These are phyloP conservation scores for Oryzias curvinotus DNA, from an alignment of 2,113 vertebrate genomes.

Conservation along the genomic window DNA sequence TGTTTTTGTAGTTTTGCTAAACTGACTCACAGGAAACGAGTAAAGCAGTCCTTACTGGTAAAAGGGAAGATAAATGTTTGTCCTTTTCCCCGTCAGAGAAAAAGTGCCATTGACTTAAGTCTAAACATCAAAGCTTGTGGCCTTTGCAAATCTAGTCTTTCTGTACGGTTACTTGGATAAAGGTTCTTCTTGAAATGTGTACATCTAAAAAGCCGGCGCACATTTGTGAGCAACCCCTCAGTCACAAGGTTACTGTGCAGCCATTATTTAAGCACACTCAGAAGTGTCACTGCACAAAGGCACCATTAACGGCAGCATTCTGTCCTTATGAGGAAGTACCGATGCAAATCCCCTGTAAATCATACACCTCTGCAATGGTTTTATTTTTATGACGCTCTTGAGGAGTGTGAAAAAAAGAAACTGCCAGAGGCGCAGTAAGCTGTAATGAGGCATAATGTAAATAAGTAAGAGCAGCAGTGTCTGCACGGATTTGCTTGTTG, in stretches of 20 bases:
- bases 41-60: conserved; percentile 1
- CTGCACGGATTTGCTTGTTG: not conserved
- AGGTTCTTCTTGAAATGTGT: not conserved
- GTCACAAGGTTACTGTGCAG: not conserved
- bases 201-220: not conserved
- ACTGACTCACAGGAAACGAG: conserved; percentile 25
- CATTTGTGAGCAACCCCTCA: not conserved
- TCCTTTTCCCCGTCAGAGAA: conserved; percentile 1
- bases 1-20: not conserved
- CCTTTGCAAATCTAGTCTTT: not conserved
- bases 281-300: not conserved
- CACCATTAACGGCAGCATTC: not conserved
- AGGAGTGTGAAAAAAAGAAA: not conserved
- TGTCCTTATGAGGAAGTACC: conserved; percentile 23
- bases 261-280: not conserved
- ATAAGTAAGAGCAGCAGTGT: not conserved
- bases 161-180: not conserved
- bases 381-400: not conserved
- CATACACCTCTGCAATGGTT: not conserved
- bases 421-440: not conserved
- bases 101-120: conserved; percentile 8
- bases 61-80: conserved; percentile 30
- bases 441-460: not conserved
- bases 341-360: conserved; percentile 18
- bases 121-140: not conserved